Evolutionary conservation across 2,113 vertebrate species (phyloP).

Genomic region (Rhinolophus sinicus): DNA sequence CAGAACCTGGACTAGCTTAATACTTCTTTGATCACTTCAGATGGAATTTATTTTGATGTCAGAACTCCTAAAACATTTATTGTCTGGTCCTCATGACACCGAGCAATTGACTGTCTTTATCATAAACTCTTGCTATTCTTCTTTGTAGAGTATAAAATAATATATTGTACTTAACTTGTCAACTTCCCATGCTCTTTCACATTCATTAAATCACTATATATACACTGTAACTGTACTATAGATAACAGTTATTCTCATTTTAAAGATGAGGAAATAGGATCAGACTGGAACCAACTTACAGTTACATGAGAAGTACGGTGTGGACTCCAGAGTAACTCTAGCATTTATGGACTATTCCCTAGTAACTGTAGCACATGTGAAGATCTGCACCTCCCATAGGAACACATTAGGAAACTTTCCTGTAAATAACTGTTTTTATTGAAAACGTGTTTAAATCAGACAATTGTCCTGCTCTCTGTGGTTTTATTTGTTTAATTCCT

Average conservation of each 20-base stretch:
- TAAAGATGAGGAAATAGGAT: not conserved
- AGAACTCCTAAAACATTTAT: conserved; percentile 24
- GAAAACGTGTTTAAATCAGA: not conserved
- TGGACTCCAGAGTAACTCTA: not conserved
- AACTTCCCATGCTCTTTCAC: not conserved
- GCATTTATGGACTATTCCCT: not conserved
- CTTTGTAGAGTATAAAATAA: not conserved
- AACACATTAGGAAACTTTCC: not conserved
- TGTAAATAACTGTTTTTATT: not conserved
- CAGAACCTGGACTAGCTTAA: not conserved
- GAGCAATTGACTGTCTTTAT: not conserved
- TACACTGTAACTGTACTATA: not conserved
- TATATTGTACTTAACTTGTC: not conserved
- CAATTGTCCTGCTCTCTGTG: not conserved
- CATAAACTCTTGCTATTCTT: not conserved
- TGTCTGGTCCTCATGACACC: not conserved
- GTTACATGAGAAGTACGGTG: not conserved
- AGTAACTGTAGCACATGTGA: not conserved
- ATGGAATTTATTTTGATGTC: conserved; percentile 49
- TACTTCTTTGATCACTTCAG: conserved; percentile 51
- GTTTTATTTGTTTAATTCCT: not conserved
- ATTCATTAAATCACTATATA: not conserved
- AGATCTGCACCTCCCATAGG: not conserved
- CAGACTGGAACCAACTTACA: not conserved
- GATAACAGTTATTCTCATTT: not conserved